These are phyloP conservation scores for Ischnus inquisitorius DNA, from an alignment of 2,888 invertebrate species.

Conservation along the genomic window DNA sequence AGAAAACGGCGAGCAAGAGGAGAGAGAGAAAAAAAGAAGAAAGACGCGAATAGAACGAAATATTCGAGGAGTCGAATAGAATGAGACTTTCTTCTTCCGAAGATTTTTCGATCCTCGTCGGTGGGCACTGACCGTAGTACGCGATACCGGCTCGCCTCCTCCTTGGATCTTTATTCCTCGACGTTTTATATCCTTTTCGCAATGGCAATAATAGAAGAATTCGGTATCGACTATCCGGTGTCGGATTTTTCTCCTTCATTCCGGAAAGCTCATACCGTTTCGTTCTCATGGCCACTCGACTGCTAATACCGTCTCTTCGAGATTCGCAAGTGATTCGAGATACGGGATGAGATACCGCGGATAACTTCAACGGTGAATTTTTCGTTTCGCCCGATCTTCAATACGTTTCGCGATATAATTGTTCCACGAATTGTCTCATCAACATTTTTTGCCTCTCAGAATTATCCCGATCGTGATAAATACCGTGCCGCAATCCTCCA, in stretches of 20 bases:
- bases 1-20: slow-evolving; percentile 19
- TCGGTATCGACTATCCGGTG: slow-evolving; percentile 28
- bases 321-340: slow-evolving; percentile 7
- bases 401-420: background rate
- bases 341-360: background rate
- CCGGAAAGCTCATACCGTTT: slow-evolving; percentile 2
- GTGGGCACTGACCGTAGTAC: slow-evolving; percentile 35
- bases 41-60: slow-evolving; percentile 29
- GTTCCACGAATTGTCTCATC: too few relatives aligned
- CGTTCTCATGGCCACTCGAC: background rate
- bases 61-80: slow-evolving; percentile 41
- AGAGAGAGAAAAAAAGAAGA: slow-evolving; percentile 9
- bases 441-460: too few relatives aligned
- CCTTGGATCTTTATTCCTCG: slow-evolving; percentile 19
- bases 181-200: slow-evolving; percentile 39
- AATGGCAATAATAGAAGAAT: slow-evolving; percentile 52
- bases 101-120: slow-evolving; percentile 43
- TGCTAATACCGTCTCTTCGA: slow-evolving; percentile 17
- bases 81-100: slow-evolving; percentile 21
- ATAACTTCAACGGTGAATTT: background rate
- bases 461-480: too few relatives aligned
- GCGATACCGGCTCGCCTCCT: slow-evolving; percentile 17
- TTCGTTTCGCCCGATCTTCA: background rate
- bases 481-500: too few relatives aligned
- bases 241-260: slow-evolving; percentile 22